Conservation (phyloP, 2,888 invertebrate species). For the Panopea generosa region DNA sequence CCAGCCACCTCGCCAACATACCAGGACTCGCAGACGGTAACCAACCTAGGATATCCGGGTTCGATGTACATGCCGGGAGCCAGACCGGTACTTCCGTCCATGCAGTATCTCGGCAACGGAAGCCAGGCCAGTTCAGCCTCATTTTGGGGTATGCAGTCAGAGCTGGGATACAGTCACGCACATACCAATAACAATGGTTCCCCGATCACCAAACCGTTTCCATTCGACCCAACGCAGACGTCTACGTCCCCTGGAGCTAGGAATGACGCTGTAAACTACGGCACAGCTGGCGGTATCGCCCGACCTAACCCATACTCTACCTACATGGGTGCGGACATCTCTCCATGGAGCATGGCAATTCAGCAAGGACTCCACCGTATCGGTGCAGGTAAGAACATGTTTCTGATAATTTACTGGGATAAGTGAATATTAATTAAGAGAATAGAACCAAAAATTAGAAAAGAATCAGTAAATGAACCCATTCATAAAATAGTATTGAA, state of each 20-base stretch:
- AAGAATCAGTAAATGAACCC: too few species aligned
- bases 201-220: conserved; percentile 48
- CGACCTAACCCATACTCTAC: conserved; percentile 60
- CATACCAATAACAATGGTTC: conserved; percentile 36
- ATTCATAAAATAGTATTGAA: too few species aligned
- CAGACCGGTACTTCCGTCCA: conserved; percentile 58
- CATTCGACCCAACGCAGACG: conserved; percentile 54
- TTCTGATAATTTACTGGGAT: neutral
- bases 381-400: conserved; percentile 52
- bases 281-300: conserved; percentile 36
- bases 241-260: conserved; percentile 44
- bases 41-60: conserved; percentile 52
- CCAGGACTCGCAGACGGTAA: conserved; percentile 48
- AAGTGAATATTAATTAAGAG: too few species aligned
- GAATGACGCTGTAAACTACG: conserved; percentile 44
- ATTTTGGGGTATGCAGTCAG: conserved; percentile 63
- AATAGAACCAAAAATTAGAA: too few species aligned
- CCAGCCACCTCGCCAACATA: conserved; percentile 50
- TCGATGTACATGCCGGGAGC: conserved; percentile 64
- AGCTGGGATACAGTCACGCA: conserved; percentile 54
- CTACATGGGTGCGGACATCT: conserved; percentile 61
- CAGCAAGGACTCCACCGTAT: conserved; percentile 62
- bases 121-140: conserved; percentile 58
- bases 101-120: conserved; percentile 62
- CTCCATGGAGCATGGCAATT: conserved; percentile 66